Evolutionary conservation across 2,113 vertebrate species (phyloP), one percentile per base, ranked within the genome.

Genomic region (Atractosteus spatula): DNA sequence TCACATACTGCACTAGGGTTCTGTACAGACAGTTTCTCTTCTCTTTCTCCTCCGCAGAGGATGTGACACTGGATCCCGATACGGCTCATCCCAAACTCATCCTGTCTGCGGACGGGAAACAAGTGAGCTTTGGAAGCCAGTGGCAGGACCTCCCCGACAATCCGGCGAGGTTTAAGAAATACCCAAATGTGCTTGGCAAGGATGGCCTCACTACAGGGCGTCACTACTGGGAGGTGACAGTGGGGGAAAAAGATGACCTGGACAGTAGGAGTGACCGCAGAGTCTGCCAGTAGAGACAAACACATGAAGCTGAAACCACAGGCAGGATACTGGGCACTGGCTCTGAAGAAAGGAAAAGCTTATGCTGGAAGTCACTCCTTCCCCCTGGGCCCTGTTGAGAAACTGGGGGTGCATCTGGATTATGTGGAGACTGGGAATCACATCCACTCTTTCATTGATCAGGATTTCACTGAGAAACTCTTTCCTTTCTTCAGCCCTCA

Each of bases 1-100:
- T 29, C 29, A 29, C 29, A 29, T 2, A 29, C 29, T 1, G 29
- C 29, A 29, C 29, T 29, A 29, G 29, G 29, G 29, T 29, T 29
- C 29, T 29, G 29, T 45, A 79, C 68, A n/a, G 81, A 82, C 6
- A 77, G 88, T 75, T 92, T 88, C 80, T 55, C 29, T 69, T 7
- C 41, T 13, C 51, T 57, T 42, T 29, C 29, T 29, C 29, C 29
- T 29, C 29, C 29, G 5, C 56, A 69, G 55, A 14, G n/a, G 56
- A 69, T 43, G 55, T 69, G 51, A 69, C 55, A 41, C 68, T 69
- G 54, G 56, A 62, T 41, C 69, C 55, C 12, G 42, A 42, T n/a
- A 70, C 55, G 8, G 69, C 69, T 12, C 54, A 56, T 2, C 12
- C 69, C 7, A 16, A 13, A 8, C 69, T 70, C 42, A 8, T 57